Percentiles rank a stretch among this genome's conserved stretches.
Evolutionary conservation across 1,140 invertebrate species (phyloP).

Genomic region (Scaptomyza graminum): DNA sequence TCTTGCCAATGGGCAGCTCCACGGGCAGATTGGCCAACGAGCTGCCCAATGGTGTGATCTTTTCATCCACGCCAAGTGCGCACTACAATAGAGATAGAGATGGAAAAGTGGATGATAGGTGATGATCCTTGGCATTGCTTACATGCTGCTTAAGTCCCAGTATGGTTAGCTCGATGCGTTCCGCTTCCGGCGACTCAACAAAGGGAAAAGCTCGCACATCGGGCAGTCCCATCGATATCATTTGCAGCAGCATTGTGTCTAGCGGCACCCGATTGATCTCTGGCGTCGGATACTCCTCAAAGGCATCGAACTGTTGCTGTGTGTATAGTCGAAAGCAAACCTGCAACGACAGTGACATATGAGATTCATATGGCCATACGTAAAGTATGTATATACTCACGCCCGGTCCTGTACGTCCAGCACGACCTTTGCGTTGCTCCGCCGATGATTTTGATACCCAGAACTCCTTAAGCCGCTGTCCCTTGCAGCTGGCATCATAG

Average conservation of each 20-base stretch:
- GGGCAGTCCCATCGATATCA: slow-evolving; percentile 97
- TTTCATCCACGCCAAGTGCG: slow-evolving; percentile 92
- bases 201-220: slow-evolving; percentile 97
- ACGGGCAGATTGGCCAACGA: slow-evolving; percentile 95
- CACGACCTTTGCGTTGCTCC: slow-evolving; percentile 97
- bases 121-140: slow-evolving; percentile 53
- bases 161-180: slow-evolving; percentile 94
- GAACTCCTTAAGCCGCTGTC: slow-evolving; percentile 95
- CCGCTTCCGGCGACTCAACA: slow-evolving; percentile 93
- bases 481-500: slow-evolving; percentile 94
- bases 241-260: slow-evolving; percentile 95
- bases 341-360: too few relatives aligned
- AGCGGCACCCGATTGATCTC: slow-evolving; percentile 96
- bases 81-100: slow-evolving; percentile 86
- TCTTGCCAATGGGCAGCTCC: slow-evolving; percentile 97
- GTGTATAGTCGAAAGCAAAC: slow-evolving; percentile 93
- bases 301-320: slow-evolving; percentile 87
- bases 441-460: slow-evolving; percentile 99
- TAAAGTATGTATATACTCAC: slow-evolving; percentile 29
- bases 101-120: neutral
- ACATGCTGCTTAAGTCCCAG: slow-evolving; percentile 94
- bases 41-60: slow-evolving; percentile 95
- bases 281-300: slow-evolving; percentile 93
- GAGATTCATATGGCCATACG: too few relatives aligned
- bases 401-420: slow-evolving; percentile 90